Evolutionary conservation across 1,140 invertebrate species (phyloP), one percentile per base, ranked within the genome.

Genomic region (Drosophila persimilis): DNA sequence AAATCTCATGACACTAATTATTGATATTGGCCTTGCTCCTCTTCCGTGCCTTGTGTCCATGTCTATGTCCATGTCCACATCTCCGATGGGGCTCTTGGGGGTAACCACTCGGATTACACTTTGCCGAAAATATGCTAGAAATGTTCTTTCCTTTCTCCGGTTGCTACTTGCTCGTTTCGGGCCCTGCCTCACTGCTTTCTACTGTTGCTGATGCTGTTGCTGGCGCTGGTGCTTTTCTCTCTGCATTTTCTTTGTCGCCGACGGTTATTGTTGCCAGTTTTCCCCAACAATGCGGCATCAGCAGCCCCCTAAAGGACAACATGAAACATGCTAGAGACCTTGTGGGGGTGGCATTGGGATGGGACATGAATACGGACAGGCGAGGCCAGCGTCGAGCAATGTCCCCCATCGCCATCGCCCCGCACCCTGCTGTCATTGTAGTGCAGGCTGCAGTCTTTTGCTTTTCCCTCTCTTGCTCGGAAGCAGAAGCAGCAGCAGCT

Each of bases 61-160:
- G 24, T 26, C 24, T 5, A 26, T 26, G 24, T 26, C 4, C 24
- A 26, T 26, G 24, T 26, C 24, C 24, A 39, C 11, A 39, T 39
- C 35, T 11, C 35, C 11, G 11, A 5, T 39, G 35, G 35, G 35
- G 35, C 35, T 41, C 48, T 35, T 39, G 29, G 61, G 47, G 70
- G 59, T 70, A 59, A 73, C 77, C 71, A 80, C 77, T 79, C 80
- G 77, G 77, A 79, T 79, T 79, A 79, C 59, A 80, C 63, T 80
- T 76, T 62, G 65, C 65, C 77, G 45, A 80, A 80, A 67, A 54
- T 62, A 61, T 77, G 62, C 60, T 24, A 13, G 11, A 51, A 51
- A 60, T 60, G 63, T 50, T 57, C 43, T 43, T 17, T 46, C 45
- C 41, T 29, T 46, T 56, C n/a, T 26, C 13, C 29, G 13, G 39